Base-by-base conservation (phyloP, 1,140 invertebrate genomes). In the Dreissena rostriformis region DNA sequence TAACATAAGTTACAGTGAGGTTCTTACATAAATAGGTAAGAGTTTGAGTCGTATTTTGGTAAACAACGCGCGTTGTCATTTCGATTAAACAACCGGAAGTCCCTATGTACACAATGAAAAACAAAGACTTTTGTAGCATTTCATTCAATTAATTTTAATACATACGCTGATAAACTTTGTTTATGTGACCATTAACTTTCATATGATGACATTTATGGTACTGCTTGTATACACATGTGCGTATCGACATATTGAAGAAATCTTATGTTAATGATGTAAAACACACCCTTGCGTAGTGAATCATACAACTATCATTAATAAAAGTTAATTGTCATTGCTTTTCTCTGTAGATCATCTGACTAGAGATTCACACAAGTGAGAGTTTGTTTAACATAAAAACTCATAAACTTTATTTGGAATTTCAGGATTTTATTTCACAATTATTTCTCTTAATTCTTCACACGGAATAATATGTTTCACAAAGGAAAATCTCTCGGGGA, bases 21-120 rank as follows among this genome's bases (percentile, higher is more conserved):
- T 29, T 53, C 70, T 26, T 51, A 66, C 70, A 79, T 4, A 57
- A 1, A 39, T 19, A 26, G 57, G 8, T 39, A 19, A 55, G 5
- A 19, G 8, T 19, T 28, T 8, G 12, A 15, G 14, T 55, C 14
- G 57, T 70, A 53, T 39, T 79, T 29, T 12, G 51, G 2, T 10
- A 29, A n/a, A n/a, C 57, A 49, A 76, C 19, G 39, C n/a, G 17
- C 15, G 28, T 71, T 75, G 71, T 74, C 71, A 49, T 63, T 66
- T 29, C 67, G 57, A 55, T n/a, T 72, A 29, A 10, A 24, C 80
- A 82, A 75, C 80, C 80, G 80, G 80, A 82, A 82, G 80, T 82
- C 66, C 57, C 24, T 63, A 82, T 82, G 80, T 82, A 82, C 80
- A 82, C 72, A 82, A 82, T 66, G 80, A 63, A 82, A 82, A 82